These are phyloP conservation scores for Aurelia sp. DNA, from an alignment of 30 jellyfish, hydroid and myxozoan genomes.

Conservation along the genomic window DNA sequence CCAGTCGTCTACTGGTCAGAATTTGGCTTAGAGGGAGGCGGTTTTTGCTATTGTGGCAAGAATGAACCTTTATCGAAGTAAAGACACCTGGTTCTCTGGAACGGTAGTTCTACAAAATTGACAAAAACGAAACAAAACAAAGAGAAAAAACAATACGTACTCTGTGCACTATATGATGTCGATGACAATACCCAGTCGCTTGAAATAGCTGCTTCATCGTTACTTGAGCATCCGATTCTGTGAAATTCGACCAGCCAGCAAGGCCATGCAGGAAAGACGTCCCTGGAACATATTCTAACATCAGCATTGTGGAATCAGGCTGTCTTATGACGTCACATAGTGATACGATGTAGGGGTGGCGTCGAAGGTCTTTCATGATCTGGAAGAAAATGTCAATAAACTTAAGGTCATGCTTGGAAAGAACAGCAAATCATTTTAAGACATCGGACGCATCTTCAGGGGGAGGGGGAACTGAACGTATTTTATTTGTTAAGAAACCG, in stretches of 20 bases:
- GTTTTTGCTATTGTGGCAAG: too few species aligned
- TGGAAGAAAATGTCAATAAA: conserved; percentile 8
- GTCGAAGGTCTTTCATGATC: conserved; percentile 81
- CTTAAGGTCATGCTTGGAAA: not conserved
- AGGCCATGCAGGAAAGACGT: conserved; percentile 69
- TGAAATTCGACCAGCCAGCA: conserved; percentile 75
- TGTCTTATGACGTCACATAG: conserved; percentile 72
- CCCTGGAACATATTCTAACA: conserved; percentile 75
- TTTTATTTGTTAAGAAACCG: not conserved
- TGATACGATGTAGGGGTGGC: conserved; percentile 78
- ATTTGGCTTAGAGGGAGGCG: too few species aligned
- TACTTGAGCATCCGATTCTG: conserved; percentile 74
- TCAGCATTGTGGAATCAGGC: conserved; percentile 44
- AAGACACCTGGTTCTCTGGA: too few species aligned
- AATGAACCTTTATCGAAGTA: too few species aligned
- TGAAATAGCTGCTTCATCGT: conserved; percentile 73
- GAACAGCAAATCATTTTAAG: not conserved
- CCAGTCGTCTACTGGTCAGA: too few species aligned
- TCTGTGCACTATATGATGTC: conserved; percentile 79
- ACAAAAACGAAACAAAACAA: not conserved
- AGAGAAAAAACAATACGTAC: not conserved
- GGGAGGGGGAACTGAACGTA: not conserved
- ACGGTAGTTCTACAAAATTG: not conserved
- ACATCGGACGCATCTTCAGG: not conserved
- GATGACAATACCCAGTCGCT: conserved; percentile 81